These are phyloP conservation scores for Drosophila subobscura DNA, from an alignment of 1,140 invertebrate species.

Conservation along the genomic window DNA sequence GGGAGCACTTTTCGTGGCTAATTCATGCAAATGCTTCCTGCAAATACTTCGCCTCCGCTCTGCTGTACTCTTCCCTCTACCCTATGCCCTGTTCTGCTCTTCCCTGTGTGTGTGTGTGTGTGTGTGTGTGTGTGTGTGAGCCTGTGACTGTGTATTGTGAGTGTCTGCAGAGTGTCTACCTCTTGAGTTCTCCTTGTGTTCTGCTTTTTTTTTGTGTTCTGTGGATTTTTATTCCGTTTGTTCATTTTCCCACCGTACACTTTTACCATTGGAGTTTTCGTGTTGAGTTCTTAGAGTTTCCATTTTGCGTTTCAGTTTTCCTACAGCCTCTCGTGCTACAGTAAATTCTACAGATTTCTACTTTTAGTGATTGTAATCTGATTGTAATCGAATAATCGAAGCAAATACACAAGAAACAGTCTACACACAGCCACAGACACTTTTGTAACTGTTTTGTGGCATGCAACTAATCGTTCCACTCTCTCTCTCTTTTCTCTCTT, in stretches of 20 bases:
- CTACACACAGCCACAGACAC: too few relatives aligned
- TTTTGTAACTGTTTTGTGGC: background rate
- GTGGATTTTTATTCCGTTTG: conserved; percentile 4
- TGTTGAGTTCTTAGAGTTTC: conserved; percentile 1
- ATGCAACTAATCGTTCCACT: conserved; percentile 5
- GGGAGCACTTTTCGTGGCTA: background rate
- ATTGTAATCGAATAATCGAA: conserved; percentile 14
- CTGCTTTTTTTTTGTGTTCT: background rate
- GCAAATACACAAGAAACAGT: background rate
- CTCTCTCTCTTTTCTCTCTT: background rate
- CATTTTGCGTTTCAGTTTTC: conserved; percentile 17
- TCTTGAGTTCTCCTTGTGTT: background rate
- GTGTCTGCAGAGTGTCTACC: too few relatives aligned
- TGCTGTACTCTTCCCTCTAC: conserved; percentile 2
- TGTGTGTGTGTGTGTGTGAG: background rate
- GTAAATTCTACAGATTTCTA: conserved; percentile 50
- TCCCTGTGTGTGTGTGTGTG: conserved; percentile 26
- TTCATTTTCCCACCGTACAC: too few relatives aligned
- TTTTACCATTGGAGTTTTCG: background rate
- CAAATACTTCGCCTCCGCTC: conserved; percentile 33
- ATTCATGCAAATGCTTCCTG: conserved; percentile 7
- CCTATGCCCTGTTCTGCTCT: background rate
- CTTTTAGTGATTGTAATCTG: conserved; percentile 40
- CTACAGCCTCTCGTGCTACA: conserved; percentile 44
- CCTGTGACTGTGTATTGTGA: conserved; percentile 5